Evolutionary conservation across 2,888 invertebrate genomes (phyloP).

Genomic region (Drymonia ruficornis): DNA sequence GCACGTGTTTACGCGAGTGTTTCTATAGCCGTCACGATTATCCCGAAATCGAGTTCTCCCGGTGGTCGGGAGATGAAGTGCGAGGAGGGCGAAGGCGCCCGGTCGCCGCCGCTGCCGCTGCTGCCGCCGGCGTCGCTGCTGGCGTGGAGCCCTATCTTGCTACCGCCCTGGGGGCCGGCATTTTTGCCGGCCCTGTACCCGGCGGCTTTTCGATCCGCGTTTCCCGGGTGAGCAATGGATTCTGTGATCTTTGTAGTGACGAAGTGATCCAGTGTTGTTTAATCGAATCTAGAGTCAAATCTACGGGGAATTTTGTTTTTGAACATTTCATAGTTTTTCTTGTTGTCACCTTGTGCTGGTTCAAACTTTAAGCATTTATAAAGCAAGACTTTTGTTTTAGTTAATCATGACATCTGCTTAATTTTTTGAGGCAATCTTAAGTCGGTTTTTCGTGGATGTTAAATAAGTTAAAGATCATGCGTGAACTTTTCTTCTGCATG

Average conservation of each 20-base stretch:
- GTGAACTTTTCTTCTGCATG: too few relatives aligned
- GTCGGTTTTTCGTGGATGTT: too few relatives aligned
- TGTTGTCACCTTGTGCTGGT: too few relatives aligned
- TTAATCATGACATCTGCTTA: too few relatives aligned
- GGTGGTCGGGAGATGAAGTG: conserved; percentile 81
- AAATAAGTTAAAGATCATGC: too few relatives aligned
- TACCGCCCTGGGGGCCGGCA: conserved; percentile 91
- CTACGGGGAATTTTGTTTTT: too few relatives aligned
- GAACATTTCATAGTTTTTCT: too few relatives aligned
- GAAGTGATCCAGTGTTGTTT: conserved; percentile 23
- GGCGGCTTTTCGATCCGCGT: conserved; percentile 88
- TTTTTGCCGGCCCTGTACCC: conserved; percentile 89
- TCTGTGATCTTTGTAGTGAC: conserved; percentile 30
- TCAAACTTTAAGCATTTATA: too few relatives aligned
- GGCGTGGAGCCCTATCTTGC: conserved; percentile 90
- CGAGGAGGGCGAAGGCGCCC: conserved; percentile 76
- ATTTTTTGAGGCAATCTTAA: too few relatives aligned
- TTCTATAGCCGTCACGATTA: conserved; percentile 70
- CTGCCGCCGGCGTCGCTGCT: conserved; percentile 87
- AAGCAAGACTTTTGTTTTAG: too few relatives aligned
- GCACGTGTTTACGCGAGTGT: conserved; percentile 77
- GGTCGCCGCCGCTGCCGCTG: conserved; percentile 73
- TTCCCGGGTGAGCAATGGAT: conserved; percentile 88
- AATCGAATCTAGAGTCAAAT: conserved; percentile 6
- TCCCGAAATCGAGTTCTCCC: conserved; percentile 81